These are phyloP conservation scores for Chiloscyllium punctatum DNA, from an alignment of 2,797 vertebrate species.

Conservation along the genomic window DNA sequence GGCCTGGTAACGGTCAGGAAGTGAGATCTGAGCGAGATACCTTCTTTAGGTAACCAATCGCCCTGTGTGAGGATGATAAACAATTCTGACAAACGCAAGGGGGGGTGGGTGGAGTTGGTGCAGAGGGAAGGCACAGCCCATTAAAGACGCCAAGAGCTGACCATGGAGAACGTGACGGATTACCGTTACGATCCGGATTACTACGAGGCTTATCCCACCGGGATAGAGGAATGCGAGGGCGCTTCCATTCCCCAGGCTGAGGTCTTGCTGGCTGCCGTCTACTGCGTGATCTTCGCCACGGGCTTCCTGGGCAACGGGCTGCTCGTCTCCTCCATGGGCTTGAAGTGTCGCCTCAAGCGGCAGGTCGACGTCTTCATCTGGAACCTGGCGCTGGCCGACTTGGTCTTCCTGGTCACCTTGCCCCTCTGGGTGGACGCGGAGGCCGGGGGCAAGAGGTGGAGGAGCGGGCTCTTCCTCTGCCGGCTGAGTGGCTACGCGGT, in stretches of 20 bases:
- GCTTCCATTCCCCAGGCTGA: slow-evolving; percentile 42
- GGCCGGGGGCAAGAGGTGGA: slow-evolving; percentile 48
- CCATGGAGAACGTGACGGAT: neutral
- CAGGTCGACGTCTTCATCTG: slow-evolving; percentile 60
- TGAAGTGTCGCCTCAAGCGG: slow-evolving; percentile 51
- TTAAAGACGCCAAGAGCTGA: neutral
- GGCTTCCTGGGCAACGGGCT: slow-evolving; percentile 55
- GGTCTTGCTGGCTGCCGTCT: slow-evolving; percentile 52
- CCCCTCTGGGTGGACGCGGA: slow-evolving; percentile 65
- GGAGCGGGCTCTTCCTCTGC: slow-evolving; percentile 57
- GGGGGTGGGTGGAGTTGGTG: too few relatives aligned
- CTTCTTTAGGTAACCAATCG: neutral
- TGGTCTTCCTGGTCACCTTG: slow-evolving; percentile 62
- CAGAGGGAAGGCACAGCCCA: neutral
- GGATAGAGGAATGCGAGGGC: slow-evolving; percentile 32
- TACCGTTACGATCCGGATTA: neutral
- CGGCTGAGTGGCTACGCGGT: slow-evolving; percentile 62
- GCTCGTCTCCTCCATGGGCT: slow-evolving; percentile 51
- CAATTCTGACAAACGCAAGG: neutral
- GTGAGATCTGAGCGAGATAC: neutral
- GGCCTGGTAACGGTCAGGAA: neutral
- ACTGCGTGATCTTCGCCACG: slow-evolving; percentile 53
- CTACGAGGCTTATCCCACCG: neutral
- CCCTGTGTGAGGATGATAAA: neutral
- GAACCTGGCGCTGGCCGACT: slow-evolving; percentile 61